These are phyloP conservation scores for Riptortus pedestris DNA, from an alignment of 1,140 invertebrate genomes.

Conservation along the genomic window DNA sequence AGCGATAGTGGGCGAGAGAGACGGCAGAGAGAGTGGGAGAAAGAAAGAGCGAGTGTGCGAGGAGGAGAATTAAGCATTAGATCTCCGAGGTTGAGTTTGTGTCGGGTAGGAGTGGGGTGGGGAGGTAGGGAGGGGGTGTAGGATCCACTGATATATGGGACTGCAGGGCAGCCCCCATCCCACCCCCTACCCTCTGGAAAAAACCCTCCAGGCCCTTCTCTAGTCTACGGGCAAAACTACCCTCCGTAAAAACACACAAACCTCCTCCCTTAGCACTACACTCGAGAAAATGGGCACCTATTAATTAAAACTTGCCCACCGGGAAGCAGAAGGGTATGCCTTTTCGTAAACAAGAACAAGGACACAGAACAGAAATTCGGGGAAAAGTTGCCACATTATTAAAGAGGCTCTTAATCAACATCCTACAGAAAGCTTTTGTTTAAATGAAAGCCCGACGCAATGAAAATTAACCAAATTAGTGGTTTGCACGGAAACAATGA, in stretches of 20 bases:
- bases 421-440: too few relatives aligned
- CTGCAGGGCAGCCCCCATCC: conserved; percentile 3
- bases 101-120: not conserved
- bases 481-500: too few relatives aligned
- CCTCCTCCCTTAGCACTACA: not conserved
- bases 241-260: conserved; percentile 17
- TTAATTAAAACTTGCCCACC: conserved; percentile 4
- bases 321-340: not conserved
- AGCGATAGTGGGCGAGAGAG: not conserved
- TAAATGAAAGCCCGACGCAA: too few relatives aligned
- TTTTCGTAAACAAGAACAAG: too few relatives aligned
- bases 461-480: too few relatives aligned
- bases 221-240: not conserved
- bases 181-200: too few relatives aligned
- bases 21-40: too few relatives aligned
- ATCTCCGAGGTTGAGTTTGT: not conserved
- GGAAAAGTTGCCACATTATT: too few relatives aligned
- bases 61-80: too few relatives aligned
- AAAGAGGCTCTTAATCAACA: too few relatives aligned
- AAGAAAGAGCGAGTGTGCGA: not conserved
- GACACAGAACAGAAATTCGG: too few relatives aligned
- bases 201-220: too few relatives aligned
- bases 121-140: not conserved
- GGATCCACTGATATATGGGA: conserved; percentile 14
- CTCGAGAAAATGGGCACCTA: conserved; percentile 7